These are phyloP conservation scores for Dusona sp. DNA, from an alignment of 2,888 invertebrate species.

Conservation along the genomic window DNA sequence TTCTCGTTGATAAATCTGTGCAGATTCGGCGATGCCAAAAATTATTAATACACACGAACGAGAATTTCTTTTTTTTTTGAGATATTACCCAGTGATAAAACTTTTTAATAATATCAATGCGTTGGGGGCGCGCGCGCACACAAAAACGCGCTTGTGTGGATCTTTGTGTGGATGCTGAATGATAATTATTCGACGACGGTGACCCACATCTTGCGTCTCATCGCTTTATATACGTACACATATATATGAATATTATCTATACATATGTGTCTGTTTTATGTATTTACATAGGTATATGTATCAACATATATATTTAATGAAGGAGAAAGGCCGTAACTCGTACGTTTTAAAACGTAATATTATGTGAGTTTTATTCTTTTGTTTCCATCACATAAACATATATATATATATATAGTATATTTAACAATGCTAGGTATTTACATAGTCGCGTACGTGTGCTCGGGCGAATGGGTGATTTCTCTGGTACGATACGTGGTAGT, in stretches of 20 bases:
- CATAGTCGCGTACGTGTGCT: constrained; percentile 31
- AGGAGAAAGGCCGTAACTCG: constrained; percentile 5
- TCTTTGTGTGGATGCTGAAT: constrained; percentile 69
- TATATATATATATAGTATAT: constrained; percentile 29
- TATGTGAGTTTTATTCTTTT: constrained; percentile 13
- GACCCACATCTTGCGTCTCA: constrained; percentile 68
- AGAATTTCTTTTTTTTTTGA: background rate
- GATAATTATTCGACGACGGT: constrained; percentile 72
- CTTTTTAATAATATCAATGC: constrained; percentile 10
- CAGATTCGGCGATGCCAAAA: background rate
- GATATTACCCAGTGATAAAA: background rate
- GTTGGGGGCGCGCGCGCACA: constrained; percentile 48
- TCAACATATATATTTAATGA: background rate
- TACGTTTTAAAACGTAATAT: constrained; percentile 13
- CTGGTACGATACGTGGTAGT: constrained; percentile 31
- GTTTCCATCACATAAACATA: constrained; percentile 9
- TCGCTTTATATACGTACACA: constrained; percentile 51
- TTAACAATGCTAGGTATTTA: constrained; percentile 29
- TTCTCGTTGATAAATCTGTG: background rate
- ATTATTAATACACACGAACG: background rate
- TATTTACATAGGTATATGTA: background rate
- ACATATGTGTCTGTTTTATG: constrained; percentile 22
- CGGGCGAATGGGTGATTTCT: constrained; percentile 62
- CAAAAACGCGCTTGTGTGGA: constrained; percentile 42
- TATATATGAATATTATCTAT: constrained; percentile 6